Evolutionary conservation across 2,797 vertebrate species (phyloP).

Genomic region (Thalassophryne amazonica): DNA sequence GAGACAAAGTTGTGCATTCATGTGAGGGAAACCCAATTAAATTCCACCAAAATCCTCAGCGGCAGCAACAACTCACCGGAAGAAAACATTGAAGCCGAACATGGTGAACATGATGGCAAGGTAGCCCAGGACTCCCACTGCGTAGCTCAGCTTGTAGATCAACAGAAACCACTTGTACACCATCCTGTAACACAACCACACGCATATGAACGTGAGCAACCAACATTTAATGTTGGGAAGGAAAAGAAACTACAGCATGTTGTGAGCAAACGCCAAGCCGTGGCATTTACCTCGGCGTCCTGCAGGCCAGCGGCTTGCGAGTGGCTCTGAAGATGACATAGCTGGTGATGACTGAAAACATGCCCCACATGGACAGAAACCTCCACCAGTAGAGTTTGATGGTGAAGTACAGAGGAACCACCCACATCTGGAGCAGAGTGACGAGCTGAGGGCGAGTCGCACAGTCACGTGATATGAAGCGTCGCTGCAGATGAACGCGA

Average conservation of each 20-base stretch:
- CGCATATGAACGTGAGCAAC: too few relatives aligned
- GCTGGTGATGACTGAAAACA: slow-evolving; percentile 73
- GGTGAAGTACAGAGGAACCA: slow-evolving; percentile 78
- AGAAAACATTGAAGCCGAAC: slow-evolving; percentile 81
- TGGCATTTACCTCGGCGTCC: slow-evolving; percentile 52
- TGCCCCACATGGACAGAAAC: slow-evolving; percentile 74
- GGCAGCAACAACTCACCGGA: slow-evolving; percentile 48
- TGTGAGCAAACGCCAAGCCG: too few relatives aligned
- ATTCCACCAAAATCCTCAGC: neutral
- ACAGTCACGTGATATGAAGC: too few relatives aligned
- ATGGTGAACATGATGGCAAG: slow-evolving; percentile 78
- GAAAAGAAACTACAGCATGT: too few relatives aligned
- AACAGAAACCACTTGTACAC: slow-evolving; percentile 82
- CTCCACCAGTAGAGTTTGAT: slow-evolving; percentile 78
- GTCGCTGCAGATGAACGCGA: too few relatives aligned
- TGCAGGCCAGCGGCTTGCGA: slow-evolving; percentile 67
- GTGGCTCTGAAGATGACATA: slow-evolving; percentile 80
- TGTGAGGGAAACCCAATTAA: neutral
- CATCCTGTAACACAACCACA: slow-evolving; percentile 57
- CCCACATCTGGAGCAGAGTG: slow-evolving; percentile 78
- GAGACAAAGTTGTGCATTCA: neutral
- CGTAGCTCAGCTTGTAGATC: slow-evolving; percentile 80
- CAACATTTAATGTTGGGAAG: too few relatives aligned
- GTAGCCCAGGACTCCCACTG: slow-evolving; percentile 72
- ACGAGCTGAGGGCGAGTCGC: slow-evolving; percentile 61